Evolutionary conservation across 2,888 invertebrate genomes (phyloP), one percentile per base, ranked within the genome.

Genomic region (Erebia epiphron): DNA sequence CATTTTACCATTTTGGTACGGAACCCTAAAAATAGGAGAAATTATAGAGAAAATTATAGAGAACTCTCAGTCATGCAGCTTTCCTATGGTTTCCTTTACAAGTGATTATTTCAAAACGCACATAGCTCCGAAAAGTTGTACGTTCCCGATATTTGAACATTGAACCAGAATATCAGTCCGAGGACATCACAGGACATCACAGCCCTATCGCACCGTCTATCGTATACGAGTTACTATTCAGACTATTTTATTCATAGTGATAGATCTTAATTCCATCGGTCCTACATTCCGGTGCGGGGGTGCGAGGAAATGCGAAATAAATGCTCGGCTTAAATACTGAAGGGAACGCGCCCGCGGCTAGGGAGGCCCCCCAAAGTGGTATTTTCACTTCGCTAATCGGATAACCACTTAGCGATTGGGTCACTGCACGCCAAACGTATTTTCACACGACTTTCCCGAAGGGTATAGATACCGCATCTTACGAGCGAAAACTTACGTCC

Each of bases 311-410:
- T 92, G 91, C 85, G 91, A 92, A 93, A 92, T 92, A 93, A 93
- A 93, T 92, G 90, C 89, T 87, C 87, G 80, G 89, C 89, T 90
- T 89, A 90, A 90, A 91, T 90, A 46, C 62, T 62, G 90, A 92
- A 91, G 91, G 92, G 92, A 91, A 90, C 83, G 85, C 84, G 83
- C 90, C 89, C 88, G 90, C 89, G 89, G 90, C 89, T 82, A 89
- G 91, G 90, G 90, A 84, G 86, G 87, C 89, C 89, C 93, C 92
- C 93, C 83, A 93, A 94, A 94, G 94, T 94, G 94, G 93, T 93
- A 92, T 94, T 93, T 94, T 94, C 94, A 94, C 93, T 94, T 94
- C 92, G 90, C 93, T 94, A 94, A 94, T 94, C 94, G 94, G 94
- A 94, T 94, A 94, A 94, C 92, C 93, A 92, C 93, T 93, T 92